Percentiles rank a stretch among this genome's conserved stretches.
phyloP scores from a whole-genome alignment of 2,113 vertebrate species.

The Tragelaphus imberbis region DNA sequence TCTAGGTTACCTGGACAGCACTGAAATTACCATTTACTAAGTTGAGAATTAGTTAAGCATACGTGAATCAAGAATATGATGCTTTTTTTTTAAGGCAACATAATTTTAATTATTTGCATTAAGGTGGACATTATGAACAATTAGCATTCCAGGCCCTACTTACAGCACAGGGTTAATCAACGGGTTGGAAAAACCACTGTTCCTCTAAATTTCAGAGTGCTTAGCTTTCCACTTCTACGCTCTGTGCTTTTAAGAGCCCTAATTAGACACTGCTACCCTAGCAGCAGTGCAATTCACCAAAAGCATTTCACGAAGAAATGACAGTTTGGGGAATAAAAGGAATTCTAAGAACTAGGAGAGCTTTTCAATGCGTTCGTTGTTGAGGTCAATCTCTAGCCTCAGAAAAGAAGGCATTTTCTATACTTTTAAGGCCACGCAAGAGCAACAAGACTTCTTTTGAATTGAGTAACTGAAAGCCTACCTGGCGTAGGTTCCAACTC shows the following conservation, averaged over 20 bases:
- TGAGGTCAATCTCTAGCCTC: neutral
- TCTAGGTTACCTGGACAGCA: neutral
- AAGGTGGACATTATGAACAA: slow-evolving; percentile 35
- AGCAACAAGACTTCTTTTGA: neutral
- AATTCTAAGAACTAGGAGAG: neutral
- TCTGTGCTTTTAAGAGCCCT: slow-evolving; percentile 18
- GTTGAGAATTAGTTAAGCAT: neutral
- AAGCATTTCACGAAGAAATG: neutral
- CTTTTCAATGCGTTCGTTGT: neutral
- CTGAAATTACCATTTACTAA: neutral
- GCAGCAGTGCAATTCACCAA: slow-evolving; percentile 2
- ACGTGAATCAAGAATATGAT: neutral
- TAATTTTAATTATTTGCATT: slow-evolving; percentile 20
- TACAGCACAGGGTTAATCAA: neutral
- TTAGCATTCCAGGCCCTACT: slow-evolving; percentile 28
- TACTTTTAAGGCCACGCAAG: neutral
- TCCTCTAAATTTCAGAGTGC: slow-evolving; percentile 40
- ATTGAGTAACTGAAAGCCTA: neutral
- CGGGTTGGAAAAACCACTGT: slow-evolving; percentile 19
- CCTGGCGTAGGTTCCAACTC: neutral
- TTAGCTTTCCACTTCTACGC: slow-evolving; percentile 36
- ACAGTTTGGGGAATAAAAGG: neutral
- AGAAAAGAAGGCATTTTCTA: neutral
- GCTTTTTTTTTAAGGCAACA: neutral
- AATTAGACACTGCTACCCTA: slow-evolving; percentile 18